Conservation (phyloP, 1,140 invertebrate genomes). For the Temnothorax nylanderi region DNA sequence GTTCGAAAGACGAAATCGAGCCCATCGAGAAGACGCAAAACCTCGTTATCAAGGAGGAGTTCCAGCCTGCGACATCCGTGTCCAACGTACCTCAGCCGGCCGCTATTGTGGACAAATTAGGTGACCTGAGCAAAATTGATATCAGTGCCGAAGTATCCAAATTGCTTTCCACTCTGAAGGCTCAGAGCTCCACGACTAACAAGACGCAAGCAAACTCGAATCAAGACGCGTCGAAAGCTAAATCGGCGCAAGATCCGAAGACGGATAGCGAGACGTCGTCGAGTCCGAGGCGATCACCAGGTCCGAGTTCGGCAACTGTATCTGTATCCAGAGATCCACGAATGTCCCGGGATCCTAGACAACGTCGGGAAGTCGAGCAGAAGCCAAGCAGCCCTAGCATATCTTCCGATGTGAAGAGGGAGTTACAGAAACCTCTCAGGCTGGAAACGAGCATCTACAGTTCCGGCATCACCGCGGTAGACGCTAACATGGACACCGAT, state of each 20-base stretch:
- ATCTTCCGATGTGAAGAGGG: slow-evolving; percentile 75
- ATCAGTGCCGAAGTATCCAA: slow-evolving; percentile 91
- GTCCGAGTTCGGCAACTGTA: slow-evolving; percentile 38
- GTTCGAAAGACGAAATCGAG: slow-evolving; percentile 78
- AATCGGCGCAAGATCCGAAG: slow-evolving; percentile 59
- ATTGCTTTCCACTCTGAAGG: slow-evolving; percentile 88
- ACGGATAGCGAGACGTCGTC: slow-evolving; percentile 65
- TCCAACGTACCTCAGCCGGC: slow-evolving; percentile 81
- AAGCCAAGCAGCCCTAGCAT: slow-evolving; percentile 68
- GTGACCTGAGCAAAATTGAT: slow-evolving; percentile 91
- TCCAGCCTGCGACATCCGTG: slow-evolving; percentile 20
- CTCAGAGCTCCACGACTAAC: slow-evolving; percentile 81
- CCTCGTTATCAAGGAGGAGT: slow-evolving; percentile 57
- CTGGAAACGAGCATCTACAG: slow-evolving; percentile 84
- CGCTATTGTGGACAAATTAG: slow-evolving; percentile 88
- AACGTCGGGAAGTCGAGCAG: slow-evolving; percentile 68
- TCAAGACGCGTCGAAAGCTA: slow-evolving; percentile 50
- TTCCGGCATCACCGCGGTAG: slow-evolving; percentile 81
- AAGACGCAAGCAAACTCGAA: not conserved
- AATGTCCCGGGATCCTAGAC: slow-evolving; percentile 78
- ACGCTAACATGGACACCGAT: slow-evolving; percentile 81
- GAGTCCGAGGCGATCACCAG: slow-evolving; percentile 78
- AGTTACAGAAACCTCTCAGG: slow-evolving; percentile 74
- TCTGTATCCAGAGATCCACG: slow-evolving; percentile 80
- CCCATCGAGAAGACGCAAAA: slow-evolving; percentile 62